Base-by-base conservation (phyloP, 1,140 invertebrate species). In the Centruroides sculpturatus region DNA sequence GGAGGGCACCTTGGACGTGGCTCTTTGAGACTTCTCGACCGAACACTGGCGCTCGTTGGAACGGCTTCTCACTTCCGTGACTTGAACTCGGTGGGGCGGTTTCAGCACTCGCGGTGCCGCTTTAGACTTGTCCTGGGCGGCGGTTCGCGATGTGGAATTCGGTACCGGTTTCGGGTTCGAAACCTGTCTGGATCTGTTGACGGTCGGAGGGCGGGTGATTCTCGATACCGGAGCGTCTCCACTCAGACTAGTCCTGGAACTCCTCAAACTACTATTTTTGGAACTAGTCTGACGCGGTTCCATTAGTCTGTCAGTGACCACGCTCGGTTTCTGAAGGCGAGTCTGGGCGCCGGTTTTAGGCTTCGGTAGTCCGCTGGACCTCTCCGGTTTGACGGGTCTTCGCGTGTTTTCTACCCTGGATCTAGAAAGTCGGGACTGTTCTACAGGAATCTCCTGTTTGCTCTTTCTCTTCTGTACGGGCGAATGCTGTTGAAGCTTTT, bases 171-270 rank as follows among this genome's bases (percentile, higher is more conserved):
- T 55, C 10, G 54, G 54, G 5, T 5, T 34, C 54, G 35, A 5
- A 12, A 35, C 13, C 35, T 36, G n/a, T 12, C 13, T n/a, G 3
- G 8, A 87, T 89, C 35, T 90, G 75, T 0, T 87, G 89, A 66
- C 86, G 89, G 5, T 84, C 76, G 1, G 87, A 90, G 65, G 41
- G 5, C 41, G 41, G 8, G 41, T 41, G 5, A 41, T 41, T 8
- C 41, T 41, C 5, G 41, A 41, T 8, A 8, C 41, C 41, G 41
- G 41, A 8, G 41, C 41, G 8, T 41, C 41, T 41, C 86, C 87
- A 1, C 85, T 78, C 9, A 92, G 72, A 61, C 86, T 89, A 47
- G 83, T 85, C 12, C 85, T 75, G 0, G 83, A 85, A 53, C 78
- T 81, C 9, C 57, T 47, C 68, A 64, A 9, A 52, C 53, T 52